These are phyloP conservation scores for Petrolisthes manimaculis DNA, from an alignment of 2,888 invertebrate species.

Conservation along the genomic window DNA sequence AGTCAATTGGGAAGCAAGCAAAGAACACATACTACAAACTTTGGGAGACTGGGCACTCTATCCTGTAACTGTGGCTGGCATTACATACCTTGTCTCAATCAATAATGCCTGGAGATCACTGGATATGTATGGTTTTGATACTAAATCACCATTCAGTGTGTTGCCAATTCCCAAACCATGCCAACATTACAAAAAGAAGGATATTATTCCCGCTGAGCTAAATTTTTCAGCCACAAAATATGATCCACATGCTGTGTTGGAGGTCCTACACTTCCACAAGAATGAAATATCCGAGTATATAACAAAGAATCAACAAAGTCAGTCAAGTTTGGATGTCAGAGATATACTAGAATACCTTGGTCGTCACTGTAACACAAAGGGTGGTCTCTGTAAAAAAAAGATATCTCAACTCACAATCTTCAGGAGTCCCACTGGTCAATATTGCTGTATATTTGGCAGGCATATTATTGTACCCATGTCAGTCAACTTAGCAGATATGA, in stretches of 20 bases:
- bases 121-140: neutral
- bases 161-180: constrained; percentile 23
- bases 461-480: constrained; percentile 10
- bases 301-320: neutral
- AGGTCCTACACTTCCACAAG: constrained; percentile 13
- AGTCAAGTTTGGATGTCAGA: neutral
- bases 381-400: neutral
- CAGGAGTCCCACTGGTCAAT: neutral
- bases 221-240: constrained; percentile 23
- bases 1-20: constrained; percentile 14
- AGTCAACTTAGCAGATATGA: neutral
- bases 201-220: neutral
- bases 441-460: neutral
- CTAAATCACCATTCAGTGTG: neutral
- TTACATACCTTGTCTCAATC: neutral
- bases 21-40: neutral
- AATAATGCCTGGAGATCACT: constrained; percentile 21
- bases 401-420: constrained; percentile 10
- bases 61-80: neutral
- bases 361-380: neutral
- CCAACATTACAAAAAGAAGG: neutral
- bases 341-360: constrained; percentile 28
- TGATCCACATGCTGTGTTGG: constrained; percentile 19
- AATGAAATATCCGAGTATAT: neutral
- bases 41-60: constrained; percentile 43